Conservation (phyloP, 2,797 vertebrate species). For the Cyprinella venusta region DNA sequence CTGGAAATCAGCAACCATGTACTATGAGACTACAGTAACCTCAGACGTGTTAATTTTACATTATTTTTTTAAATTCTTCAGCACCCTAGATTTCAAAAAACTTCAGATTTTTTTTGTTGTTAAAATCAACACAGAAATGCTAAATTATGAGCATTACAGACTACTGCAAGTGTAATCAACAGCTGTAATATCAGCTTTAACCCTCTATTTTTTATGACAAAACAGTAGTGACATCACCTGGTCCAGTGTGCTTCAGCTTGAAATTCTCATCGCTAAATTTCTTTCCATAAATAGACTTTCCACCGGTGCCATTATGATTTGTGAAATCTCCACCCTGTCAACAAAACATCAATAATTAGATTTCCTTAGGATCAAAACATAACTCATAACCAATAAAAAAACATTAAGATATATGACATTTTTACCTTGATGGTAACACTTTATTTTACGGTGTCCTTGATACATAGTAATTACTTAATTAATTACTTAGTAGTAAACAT, state of each 20-base stretch:
- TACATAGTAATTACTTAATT: no score
- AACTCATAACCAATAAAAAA: neutral
- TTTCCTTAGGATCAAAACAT: neutral
- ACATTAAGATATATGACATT: neutral
- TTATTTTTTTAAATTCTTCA: no score
- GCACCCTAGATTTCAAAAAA: no score
- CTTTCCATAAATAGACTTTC: slow-evolving; percentile 94
- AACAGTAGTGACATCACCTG: slow-evolving; percentile 75
- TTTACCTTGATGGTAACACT: no score
- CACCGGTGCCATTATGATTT: slow-evolving; percentile 92
- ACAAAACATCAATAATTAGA: slow-evolving; percentile 13
- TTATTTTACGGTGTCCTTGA: no score
- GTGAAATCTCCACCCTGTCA: slow-evolving; percentile 93
- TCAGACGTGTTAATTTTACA: neutral
- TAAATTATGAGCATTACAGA: no score
- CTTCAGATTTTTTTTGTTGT: no score
- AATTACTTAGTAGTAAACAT: no score
- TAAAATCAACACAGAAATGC: neutral
- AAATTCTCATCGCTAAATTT: slow-evolving; percentile 96
- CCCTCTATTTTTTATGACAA: neutral
- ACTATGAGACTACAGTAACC: neutral
- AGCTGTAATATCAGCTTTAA: neutral
- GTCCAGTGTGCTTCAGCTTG: slow-evolving; percentile 85
- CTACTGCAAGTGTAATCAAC: neutral
- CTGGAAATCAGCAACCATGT: neutral